Percentiles rank a stretch among this genome's conserved stretches.
phyloP scores from a whole-genome alignment of 2,797 vertebrate species.

The Sebastes vulpes region DNA sequence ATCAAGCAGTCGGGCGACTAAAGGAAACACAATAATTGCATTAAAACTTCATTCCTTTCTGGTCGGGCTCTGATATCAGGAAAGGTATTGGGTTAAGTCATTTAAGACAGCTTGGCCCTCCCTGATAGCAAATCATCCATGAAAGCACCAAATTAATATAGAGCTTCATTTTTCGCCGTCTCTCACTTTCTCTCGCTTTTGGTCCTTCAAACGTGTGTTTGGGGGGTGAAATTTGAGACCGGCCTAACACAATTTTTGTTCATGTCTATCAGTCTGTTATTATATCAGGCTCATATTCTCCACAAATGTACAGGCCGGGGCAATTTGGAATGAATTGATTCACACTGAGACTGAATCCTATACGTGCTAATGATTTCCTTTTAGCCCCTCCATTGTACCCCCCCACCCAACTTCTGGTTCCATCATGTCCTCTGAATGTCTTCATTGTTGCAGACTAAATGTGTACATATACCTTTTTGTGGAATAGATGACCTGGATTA shows the following conservation, averaged over 20 bases:
- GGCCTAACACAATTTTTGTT: constrained; percentile 95
- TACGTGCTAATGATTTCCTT: constrained; percentile 94
- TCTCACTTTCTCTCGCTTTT: constrained; percentile 78
- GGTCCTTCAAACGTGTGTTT: constrained; percentile 92
- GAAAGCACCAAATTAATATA: constrained; percentile 98
- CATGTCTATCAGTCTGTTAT: constrained; percentile 98
- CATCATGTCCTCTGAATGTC: constrained; percentile 52
- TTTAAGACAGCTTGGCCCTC: constrained; percentile 88
- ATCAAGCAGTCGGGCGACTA: constrained; percentile 78
- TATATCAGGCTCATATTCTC: constrained; percentile 97
- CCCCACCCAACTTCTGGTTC: constrained; percentile 49
- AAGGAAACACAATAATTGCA: constrained; percentile 89
- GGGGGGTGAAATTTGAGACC: constrained; percentile 93
- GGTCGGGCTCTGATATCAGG: constrained; percentile 87
- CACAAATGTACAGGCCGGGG: constrained; percentile 97
- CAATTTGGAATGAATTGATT: constrained; percentile 99
- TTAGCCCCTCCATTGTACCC: constrained; percentile 74
- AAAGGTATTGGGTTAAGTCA: constrained; percentile 91
- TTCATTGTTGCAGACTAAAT: constrained; percentile 62
- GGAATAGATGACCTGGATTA: background rate
- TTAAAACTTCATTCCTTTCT: constrained; percentile 87
- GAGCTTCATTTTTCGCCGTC: constrained; percentile 93
- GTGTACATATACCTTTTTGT: constrained; percentile 22
- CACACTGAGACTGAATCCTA: constrained; percentile 90
- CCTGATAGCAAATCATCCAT: constrained; percentile 91